Evolutionary conservation across 2,797 vertebrate species (phyloP).

Genomic region (Setipinna tenuifilis): DNA sequence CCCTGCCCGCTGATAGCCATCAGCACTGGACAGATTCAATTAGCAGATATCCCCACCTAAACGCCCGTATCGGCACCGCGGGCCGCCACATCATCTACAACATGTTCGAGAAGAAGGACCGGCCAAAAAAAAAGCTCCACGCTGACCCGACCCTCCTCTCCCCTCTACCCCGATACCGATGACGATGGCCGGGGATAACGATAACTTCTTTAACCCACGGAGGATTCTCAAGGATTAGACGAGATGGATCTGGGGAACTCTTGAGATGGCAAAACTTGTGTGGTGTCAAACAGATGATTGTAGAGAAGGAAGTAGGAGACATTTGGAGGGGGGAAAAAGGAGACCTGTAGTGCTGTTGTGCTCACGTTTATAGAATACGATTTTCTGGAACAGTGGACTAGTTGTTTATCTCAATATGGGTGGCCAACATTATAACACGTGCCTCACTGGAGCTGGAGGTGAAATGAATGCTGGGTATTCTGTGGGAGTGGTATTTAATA

Average conservation of each 20-base stretch:
- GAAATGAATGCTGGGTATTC: too few relatives aligned
- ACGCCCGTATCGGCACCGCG: slow-evolving; percentile 30
- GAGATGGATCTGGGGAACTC: neutral
- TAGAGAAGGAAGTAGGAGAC: neutral
- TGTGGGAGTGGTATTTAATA: too few relatives aligned
- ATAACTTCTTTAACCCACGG: neutral
- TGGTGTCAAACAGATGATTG: neutral
- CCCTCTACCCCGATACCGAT: neutral
- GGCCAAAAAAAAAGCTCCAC: neutral
- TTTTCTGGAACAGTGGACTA: neutral
- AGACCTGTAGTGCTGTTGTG: neutral
- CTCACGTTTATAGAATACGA: neutral
- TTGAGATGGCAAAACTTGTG: neutral
- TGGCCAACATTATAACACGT: neutral
- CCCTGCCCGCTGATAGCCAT: slow-evolving; percentile 74
- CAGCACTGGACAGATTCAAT: slow-evolving; percentile 79
- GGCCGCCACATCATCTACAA: slow-evolving; percentile 21
- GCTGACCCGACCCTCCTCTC: neutral
- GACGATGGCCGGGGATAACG: neutral
- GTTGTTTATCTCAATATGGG: neutral
- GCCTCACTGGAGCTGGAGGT: too few relatives aligned
- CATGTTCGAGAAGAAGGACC: neutral
- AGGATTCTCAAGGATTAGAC: neutral
- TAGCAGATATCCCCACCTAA: slow-evolving; percentile 75
- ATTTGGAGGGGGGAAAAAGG: neutral